Conservation (phyloP, 1,140 invertebrate species). For the Drosophila simulans region DNA sequence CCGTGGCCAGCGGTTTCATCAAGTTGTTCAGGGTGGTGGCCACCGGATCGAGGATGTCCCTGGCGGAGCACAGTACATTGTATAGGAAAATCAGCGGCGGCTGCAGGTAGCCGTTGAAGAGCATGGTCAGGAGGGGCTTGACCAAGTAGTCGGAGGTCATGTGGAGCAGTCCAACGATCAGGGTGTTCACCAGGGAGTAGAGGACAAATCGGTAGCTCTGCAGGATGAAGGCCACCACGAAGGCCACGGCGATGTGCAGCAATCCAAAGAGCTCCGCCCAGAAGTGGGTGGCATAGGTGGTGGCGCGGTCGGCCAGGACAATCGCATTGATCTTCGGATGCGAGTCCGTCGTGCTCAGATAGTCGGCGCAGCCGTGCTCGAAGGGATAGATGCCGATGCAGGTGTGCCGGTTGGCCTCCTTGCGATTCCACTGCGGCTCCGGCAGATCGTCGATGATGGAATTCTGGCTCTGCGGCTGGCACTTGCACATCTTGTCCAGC, state of each 20-base stretch:
- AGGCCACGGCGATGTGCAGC: constrained; percentile 87
- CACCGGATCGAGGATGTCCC: constrained; percentile 88
- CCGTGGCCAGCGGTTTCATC: constrained; percentile 67
- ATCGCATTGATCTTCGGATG: constrained; percentile 86
- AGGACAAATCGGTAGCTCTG: constrained; percentile 86
- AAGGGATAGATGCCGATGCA: constrained; percentile 88
- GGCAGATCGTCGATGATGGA: constrained; percentile 67
- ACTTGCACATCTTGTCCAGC: constrained; percentile 73
- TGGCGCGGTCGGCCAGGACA: constrained; percentile 86
- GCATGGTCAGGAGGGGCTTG: constrained; percentile 88
- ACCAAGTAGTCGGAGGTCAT: constrained; percentile 88
- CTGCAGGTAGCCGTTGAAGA: constrained; percentile 88
- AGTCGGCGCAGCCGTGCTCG: constrained; percentile 88
- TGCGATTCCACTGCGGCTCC: constrained; percentile 66
- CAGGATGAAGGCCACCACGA: constrained; percentile 87
- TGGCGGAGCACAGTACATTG: constrained; percentile 87
- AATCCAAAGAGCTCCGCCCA: constrained; percentile 89
- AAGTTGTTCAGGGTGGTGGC: constrained; percentile 79
- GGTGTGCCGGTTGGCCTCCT: constrained; percentile 57
- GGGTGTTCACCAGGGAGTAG: constrained; percentile 86
- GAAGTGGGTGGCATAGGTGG: constrained; percentile 86
- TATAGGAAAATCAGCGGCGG: constrained; percentile 87
- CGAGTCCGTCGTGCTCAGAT: constrained; percentile 87
- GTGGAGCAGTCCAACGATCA: constrained; percentile 87
- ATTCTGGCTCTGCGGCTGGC: constrained; percentile 39